Evolutionary conservation across 1,140 invertebrate genomes (phyloP).

Genomic region (Aphis gossypii): DNA sequence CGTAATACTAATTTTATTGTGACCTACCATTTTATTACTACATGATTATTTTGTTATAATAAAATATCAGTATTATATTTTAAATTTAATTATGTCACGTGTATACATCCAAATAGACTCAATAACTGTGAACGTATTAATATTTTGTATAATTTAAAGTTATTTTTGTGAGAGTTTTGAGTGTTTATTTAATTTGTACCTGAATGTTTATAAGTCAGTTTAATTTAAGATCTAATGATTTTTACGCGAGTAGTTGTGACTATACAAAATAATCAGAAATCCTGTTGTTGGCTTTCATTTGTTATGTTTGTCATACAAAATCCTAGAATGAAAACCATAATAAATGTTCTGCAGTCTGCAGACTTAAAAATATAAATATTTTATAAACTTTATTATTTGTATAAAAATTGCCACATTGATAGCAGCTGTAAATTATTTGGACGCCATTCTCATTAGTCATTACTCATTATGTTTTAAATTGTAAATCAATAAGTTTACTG

Average conservation of each 20-base stretch:
- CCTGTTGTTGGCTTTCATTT: not conserved
- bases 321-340: not conserved
- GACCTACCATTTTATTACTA: not conserved
- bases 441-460: not conserved
- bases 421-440: not conserved
- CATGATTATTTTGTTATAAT: constrained; percentile 24
- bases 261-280: not conserved
- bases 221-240: not conserved
- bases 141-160: constrained; percentile 46
- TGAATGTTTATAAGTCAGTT: constrained; percentile 30
- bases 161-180: constrained; percentile 51
- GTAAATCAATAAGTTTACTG: not conserved
- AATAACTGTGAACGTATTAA: not conserved
- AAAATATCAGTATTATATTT: constrained; percentile 45
- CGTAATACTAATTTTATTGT: not conserved
- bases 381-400: not conserved
- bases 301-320: not conserved
- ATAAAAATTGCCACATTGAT: not conserved
- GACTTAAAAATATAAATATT: not conserved
- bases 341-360: constrained; percentile 7
- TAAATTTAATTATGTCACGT: not conserved
- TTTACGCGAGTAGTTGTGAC: constrained; percentile 1
- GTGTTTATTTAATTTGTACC: constrained; percentile 31
- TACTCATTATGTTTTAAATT: constrained; percentile 20
- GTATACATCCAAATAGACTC: not conserved